phyloP scores from a whole-genome alignment of 2,797 vertebrate genomes.

The Myotis planiceps region DNA sequence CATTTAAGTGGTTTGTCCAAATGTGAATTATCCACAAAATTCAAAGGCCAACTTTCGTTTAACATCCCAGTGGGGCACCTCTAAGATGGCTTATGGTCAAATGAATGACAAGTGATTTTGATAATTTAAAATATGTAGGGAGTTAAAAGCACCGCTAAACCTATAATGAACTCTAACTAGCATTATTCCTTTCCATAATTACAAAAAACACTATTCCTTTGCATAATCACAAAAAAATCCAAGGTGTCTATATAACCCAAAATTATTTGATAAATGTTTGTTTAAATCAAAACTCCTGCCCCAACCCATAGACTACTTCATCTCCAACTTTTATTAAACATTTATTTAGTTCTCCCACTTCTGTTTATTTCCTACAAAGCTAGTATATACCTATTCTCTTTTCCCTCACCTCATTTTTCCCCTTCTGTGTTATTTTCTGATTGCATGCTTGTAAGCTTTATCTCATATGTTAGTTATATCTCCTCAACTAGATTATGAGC shows the following conservation, averaged over 20 bases:
- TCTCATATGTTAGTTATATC: neutral
- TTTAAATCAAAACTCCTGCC: neutral
- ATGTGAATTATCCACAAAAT: neutral
- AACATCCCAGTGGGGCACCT: neutral
- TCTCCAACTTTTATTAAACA: neutral
- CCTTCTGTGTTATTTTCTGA: neutral
- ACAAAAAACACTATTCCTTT: neutral
- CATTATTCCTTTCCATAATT: neutral
- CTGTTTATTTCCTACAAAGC: neutral
- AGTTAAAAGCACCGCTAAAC: neutral
- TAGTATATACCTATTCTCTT: neutral
- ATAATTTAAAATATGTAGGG: neutral
- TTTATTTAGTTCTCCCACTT: neutral
- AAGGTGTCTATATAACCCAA: neutral
- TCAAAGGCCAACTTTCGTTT: neutral
- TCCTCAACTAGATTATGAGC: neutral
- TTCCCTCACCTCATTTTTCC: neutral
- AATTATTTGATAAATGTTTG: neutral
- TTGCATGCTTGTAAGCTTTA: neutral
- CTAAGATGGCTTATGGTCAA: neutral
- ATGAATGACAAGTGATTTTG: neutral
- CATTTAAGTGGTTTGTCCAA: neutral
- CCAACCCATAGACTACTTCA: neutral
- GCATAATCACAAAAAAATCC: neutral
- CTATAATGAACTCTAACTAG: neutral